Base-by-base conservation (phyloP, 2,888 invertebrate species). In the Embidobia sp. region DNA sequence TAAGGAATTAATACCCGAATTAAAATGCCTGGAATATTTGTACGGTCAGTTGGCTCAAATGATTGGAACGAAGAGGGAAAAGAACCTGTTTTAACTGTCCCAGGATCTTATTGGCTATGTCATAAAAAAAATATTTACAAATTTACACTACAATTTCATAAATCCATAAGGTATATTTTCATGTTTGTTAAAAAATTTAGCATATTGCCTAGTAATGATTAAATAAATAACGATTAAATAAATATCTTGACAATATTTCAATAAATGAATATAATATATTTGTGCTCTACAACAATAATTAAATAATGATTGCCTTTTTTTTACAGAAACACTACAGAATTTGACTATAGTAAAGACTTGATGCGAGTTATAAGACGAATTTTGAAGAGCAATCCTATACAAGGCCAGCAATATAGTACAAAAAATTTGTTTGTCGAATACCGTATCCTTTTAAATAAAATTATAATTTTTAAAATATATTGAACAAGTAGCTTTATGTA, bases 1-100 rank as follows among this genome's bases (percentile, higher is more conserved):
- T 70, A 79, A 81, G 78, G 85, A 89, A 51, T 77, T 88, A 19
- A 84, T 85, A 73, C 89, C 89, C 0, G 88, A 89, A 67, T 84
- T 86, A 85, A 86, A 86, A 89, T 89, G 89, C 86, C 88, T 89
- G 87, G 89, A 87, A 85, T 88, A 88, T 82, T 87, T 89, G 83
- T 89, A 88, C 86, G 84, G 72, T 74, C 86, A 79, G 27, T 83
- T 89, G 84, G 86, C 84, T 80, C 84, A 77, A 64, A 84, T 85
- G 80, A 86, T 89, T 85, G 86, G 86, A 61, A 84, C 81, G 80
- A 87, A 48, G 79, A 81, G 66, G 80, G 82, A 57, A 83, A 85
- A 72, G 86, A 84, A 27, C 79, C 85, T 37, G 29, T 79, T 67
- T 72, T 89, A 83, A 86, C 82, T 10, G 82, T 89, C 3, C 89